These are phyloP conservation scores for Drosophila kanekoi DNA, from an alignment of 2,888 invertebrate genomes.

Conservation along the genomic window DNA sequence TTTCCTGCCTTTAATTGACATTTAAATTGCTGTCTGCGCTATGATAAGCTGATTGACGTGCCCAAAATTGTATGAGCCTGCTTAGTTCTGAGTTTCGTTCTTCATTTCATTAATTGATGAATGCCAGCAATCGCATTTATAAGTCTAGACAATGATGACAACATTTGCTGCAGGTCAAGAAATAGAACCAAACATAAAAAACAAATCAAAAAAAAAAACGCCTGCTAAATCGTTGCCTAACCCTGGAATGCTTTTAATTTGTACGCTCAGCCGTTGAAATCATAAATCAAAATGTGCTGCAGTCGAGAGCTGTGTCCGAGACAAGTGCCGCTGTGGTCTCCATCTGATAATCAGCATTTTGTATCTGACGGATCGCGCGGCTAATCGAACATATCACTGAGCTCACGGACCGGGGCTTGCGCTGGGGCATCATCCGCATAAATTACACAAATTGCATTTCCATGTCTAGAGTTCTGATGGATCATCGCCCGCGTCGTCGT, in stretches of 20 bases:
- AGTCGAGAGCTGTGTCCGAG: constrained; percentile 25
- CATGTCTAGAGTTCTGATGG: constrained; percentile 79
- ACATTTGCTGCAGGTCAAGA: constrained; percentile 76
- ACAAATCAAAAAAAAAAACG: constrained; percentile 19
- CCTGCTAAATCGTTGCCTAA: constrained; percentile 18
- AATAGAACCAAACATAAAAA: constrained; percentile 8
- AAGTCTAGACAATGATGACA: constrained; percentile 67
- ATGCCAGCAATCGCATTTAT: constrained; percentile 32
- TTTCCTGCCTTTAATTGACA: constrained; percentile 68
- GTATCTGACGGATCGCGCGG: constrained; percentile 73
- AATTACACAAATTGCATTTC: constrained; percentile 83
- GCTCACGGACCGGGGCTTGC: constrained; percentile 24
- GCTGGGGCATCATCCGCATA: constrained; percentile 58
- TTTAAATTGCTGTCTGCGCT: constrained; percentile 71
- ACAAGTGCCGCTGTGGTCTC: constrained; percentile 57
- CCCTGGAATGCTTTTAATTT: constrained; percentile 72
- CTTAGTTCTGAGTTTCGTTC: constrained; percentile 25
- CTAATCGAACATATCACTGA: constrained; percentile 71
- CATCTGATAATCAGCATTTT: constrained; percentile 70
- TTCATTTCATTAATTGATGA: constrained; percentile 74
- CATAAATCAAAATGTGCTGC: constrained; percentile 72
- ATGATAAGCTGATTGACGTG: constrained; percentile 78
- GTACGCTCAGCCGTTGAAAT: constrained; percentile 63
- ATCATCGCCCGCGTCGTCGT: constrained; percentile 74
- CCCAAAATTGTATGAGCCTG: constrained; percentile 40